A percentile compares a stretch with the other conserved stretches of the same genome.
phyloP scores from a whole-genome alignment of 30 jellyfish, hydroid and myxozoan species.

The Pseudorhiza aurosa region DNA sequence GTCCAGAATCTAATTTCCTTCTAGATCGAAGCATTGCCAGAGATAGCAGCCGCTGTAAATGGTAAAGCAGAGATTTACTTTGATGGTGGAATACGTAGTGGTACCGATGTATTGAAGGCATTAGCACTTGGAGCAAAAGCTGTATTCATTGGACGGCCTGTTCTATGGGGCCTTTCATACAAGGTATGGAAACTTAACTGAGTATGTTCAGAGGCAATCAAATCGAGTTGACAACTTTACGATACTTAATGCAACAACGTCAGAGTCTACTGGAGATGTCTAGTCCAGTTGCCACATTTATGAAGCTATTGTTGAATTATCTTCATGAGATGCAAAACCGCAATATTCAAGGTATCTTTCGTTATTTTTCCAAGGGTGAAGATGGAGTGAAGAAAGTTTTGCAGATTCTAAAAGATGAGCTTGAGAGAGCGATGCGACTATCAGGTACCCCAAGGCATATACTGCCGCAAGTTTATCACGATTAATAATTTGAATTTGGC shows the following conservation, averaged over 20 bases:
- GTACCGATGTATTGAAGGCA: conserved; percentile 93
- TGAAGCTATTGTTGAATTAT: too few relatives aligned
- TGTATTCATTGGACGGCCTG: conserved; percentile 92
- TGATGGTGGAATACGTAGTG: conserved; percentile 95
- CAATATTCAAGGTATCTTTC: too few relatives aligned
- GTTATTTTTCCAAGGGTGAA: conserved; percentile 83
- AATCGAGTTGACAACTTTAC: too few relatives aligned
- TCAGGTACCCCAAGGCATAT: conserved; percentile 5
- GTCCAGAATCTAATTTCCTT: background rate
- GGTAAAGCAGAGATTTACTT: conserved; percentile 69
- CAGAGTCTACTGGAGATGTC: too few relatives aligned
- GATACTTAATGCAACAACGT: too few relatives aligned
- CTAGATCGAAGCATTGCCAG: conserved; percentile 91
- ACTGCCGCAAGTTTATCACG: background rate
- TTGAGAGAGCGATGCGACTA: conserved; percentile 27
- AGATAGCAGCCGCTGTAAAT: conserved; percentile 76
- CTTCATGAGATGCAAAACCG: too few relatives aligned
- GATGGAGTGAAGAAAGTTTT: conserved; percentile 81
- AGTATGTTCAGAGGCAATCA: too few relatives aligned
- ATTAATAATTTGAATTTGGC: too few relatives aligned
- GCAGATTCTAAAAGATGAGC: conserved; percentile 39
- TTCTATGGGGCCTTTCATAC: conserved; percentile 84
- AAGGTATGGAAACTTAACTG: too few relatives aligned
- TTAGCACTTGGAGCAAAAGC: conserved; percentile 96
- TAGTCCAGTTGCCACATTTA: too few relatives aligned